Evolutionary conservation across 2,888 invertebrate genomes (phyloP), one percentile per base, ranked within the genome.

Genomic region (Erebia ligea): DNA sequence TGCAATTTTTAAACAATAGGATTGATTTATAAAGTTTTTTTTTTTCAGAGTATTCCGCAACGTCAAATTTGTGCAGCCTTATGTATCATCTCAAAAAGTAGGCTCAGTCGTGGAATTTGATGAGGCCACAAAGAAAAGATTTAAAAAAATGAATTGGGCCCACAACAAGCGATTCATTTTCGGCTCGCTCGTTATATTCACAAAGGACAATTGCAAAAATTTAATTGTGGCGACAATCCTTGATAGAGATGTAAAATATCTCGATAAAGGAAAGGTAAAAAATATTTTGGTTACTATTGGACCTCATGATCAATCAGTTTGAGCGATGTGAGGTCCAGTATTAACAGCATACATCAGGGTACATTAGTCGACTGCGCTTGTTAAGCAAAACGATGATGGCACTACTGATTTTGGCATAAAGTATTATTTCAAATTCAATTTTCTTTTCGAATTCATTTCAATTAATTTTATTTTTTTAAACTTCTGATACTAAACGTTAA

Each of bases 111-210:
- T 89, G 13, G 82, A 87, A 73, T 78, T 92, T 1, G 84, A 88
- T 69, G 73, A 81, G 8, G 77, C 68, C 6, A 79, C 69, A 1
- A 84, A 78, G 78, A 89, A 77, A 80, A 80, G 75, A 75, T 84
- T 87, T 52, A 82, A 79, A 79, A 91, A 61, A 81, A 91, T 86
- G 9, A 88, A 88, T 54, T 91, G 91, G 91, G 75, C 78, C 0
- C 80, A 90, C 68, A 89, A 82, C 76, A 95, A 95, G 79, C 86
- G 95, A 65, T 94, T 97, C 65, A 92, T 96, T 80, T 95, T 86
- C 83, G 97, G 97, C 0, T 95, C 96, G 0, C 88, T 97, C 63
- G 84, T 98, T 1, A 94, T 96, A 76, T 95, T 98, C 66, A 96
- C 96, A 0, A 92, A 92, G 2, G 95, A 96, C 80, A 90, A 95